phyloP scores from a whole-genome alignment of 2,797 vertebrate species.

The Pempheris klunzingeri region DNA sequence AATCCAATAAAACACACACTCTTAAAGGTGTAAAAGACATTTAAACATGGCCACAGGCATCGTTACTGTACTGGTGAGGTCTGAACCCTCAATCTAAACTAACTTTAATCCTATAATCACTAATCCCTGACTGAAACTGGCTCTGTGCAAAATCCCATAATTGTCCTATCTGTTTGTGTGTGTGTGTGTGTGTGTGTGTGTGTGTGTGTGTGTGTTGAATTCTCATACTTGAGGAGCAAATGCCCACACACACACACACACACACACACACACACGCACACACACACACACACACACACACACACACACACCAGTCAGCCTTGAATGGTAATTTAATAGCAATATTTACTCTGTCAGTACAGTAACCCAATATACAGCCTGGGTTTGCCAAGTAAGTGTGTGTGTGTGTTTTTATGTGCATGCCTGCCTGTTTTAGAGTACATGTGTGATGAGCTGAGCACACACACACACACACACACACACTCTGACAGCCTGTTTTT shows the following conservation, averaged over 20 bases:
- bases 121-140: neutral
- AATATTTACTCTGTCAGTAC: conserved; percentile 74
- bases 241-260: too few species aligned
- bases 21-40: neutral
- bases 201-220: too few species aligned
- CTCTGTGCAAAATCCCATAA: neutral
- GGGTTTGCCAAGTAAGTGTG: conserved; percentile 44
- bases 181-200: too few species aligned
- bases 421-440: conserved; percentile 33
- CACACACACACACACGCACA: conserved; percentile 14
- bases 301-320: conserved; percentile 56
- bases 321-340: conserved; percentile 61
- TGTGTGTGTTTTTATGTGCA: conserved; percentile 43
- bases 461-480: conserved; percentile 8
- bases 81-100: neutral
- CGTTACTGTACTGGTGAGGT: neutral
- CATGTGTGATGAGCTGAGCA: conserved; percentile 42
- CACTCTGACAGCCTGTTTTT: conserved; percentile 16
- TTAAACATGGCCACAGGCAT: neutral
- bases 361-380: conserved; percentile 69
- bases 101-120: neutral
- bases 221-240: too few species aligned
- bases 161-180: conserved; percentile 6
- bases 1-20: neutral
- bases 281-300: conserved; percentile 35